These are phyloP conservation scores for Tipula confusa DNA, from an alignment of 2,888 invertebrate species.

Conservation along the genomic window DNA sequence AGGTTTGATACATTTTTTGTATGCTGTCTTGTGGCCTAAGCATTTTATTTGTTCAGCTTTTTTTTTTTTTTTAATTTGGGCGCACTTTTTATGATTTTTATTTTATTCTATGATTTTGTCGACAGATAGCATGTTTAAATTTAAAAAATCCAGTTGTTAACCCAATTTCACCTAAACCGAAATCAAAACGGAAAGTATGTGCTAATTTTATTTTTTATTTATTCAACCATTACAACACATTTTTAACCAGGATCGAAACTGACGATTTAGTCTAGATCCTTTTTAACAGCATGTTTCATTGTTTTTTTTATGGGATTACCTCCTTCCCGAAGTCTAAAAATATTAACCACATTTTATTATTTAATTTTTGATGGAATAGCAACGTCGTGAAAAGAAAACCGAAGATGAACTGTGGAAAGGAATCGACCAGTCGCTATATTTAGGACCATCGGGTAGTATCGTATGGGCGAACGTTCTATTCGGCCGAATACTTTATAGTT, in stretches of 20 bases:
- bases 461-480: conserved; percentile 48
- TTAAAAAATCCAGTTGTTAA: conserved; percentile 43
- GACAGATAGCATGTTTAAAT: conserved; percentile 45
- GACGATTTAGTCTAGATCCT: background rate
- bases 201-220: conserved; percentile 12
- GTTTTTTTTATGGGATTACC: no score
- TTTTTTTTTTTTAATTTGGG: background rate
- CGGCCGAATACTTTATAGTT: conserved; percentile 47
- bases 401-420: conserved; percentile 50
- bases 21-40: background rate
- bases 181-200: conserved; percentile 4
- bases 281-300: background rate
- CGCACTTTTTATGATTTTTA: conserved; percentile 32
- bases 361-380: conserved; percentile 37
- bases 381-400: conserved; percentile 44
- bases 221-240: background rate
- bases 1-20: conserved; percentile 40
- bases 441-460: conserved; percentile 48
- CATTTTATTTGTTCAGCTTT: background rate
- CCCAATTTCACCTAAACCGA: conserved; percentile 34
- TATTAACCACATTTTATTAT: background rate
- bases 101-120: conserved; percentile 35
- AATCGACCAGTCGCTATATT: conserved; percentile 47
- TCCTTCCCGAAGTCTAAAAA: no score
- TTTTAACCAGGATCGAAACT: background rate